phyloP scores from a whole-genome alignment of 2,113 vertebrate genomes.

The Rhea americana region DNA sequence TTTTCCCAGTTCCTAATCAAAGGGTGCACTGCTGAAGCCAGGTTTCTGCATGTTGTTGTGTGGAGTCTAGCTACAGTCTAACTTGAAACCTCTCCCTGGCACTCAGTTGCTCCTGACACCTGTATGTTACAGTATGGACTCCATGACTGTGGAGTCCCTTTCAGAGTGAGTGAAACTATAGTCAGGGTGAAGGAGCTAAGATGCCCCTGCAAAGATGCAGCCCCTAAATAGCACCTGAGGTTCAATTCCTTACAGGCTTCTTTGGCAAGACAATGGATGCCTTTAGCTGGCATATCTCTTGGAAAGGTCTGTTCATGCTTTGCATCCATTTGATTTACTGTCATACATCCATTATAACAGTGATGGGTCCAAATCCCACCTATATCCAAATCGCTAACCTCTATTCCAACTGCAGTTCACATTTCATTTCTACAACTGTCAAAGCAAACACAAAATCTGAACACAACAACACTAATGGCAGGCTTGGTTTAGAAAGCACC shows the following conservation, averaged over 20 bases:
- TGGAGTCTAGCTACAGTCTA: not conserved
- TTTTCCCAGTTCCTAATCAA: not conserved
- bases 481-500: not conserved
- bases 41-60: not conserved
- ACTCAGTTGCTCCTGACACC: not conserved
- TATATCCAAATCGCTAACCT: not conserved
- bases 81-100: not conserved
- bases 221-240: not conserved
- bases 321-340: not conserved
- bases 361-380: not conserved
- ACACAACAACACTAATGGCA: not conserved
- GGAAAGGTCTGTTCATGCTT: not conserved
- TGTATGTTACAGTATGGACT: not conserved
- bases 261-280: not conserved
- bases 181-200: not conserved
- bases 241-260: not conserved
- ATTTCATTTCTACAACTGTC: not conserved
- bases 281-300: rapidly evolving
- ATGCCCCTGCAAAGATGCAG: not conserved
- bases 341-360: not conserved
- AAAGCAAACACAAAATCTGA: not conserved
- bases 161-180: not conserved
- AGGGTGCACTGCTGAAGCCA: rapidly evolving
- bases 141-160: not conserved
- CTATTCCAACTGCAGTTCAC: not conserved